Percentiles rank a stretch among this genome's conserved stretches.
phyloP scores from a whole-genome alignment of 2,888 invertebrate genomes.

The Adineta ricciae region DNA sequence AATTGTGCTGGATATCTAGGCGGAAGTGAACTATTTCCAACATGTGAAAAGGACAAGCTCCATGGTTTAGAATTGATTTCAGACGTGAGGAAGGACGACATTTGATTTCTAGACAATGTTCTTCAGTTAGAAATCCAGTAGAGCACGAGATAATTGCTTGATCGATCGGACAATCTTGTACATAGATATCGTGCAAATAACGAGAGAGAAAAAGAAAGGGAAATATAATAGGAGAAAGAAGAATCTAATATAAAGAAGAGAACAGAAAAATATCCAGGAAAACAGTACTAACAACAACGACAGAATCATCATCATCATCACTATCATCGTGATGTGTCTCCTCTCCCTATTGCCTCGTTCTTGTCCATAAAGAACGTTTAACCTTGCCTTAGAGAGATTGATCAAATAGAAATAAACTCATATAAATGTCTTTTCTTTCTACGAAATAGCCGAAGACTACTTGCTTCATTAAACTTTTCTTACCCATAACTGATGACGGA shows the following conservation, averaged over 20 bases:
- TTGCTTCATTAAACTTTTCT: not conserved
- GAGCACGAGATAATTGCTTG: not conserved
- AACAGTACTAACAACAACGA: not conserved
- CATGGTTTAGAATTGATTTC: not conserved
- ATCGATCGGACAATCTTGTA: not conserved
- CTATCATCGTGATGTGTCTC: not conserved
- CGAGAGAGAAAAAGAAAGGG: not conserved
- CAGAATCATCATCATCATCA: not conserved
- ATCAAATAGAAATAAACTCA: not conserved
- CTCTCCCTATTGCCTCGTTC: not conserved
- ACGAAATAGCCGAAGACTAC: too few species aligned
- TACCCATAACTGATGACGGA: not conserved
- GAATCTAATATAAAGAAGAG: not conserved
- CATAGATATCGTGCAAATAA: not conserved
- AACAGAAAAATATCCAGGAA: not conserved
- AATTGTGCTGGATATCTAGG: not conserved
- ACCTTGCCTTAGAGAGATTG: not conserved
- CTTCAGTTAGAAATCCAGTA: not conserved
- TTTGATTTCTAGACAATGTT: not conserved
- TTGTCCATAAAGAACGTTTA: not conserved
- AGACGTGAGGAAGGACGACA: not conserved
- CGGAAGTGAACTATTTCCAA: not conserved
- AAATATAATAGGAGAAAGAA: not conserved
- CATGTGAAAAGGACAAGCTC: not conserved
- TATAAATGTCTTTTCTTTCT: too few species aligned